Evolutionary conservation across 2,888 invertebrate species (phyloP).

Genomic region (Parascotia fuliginaria): DNA sequence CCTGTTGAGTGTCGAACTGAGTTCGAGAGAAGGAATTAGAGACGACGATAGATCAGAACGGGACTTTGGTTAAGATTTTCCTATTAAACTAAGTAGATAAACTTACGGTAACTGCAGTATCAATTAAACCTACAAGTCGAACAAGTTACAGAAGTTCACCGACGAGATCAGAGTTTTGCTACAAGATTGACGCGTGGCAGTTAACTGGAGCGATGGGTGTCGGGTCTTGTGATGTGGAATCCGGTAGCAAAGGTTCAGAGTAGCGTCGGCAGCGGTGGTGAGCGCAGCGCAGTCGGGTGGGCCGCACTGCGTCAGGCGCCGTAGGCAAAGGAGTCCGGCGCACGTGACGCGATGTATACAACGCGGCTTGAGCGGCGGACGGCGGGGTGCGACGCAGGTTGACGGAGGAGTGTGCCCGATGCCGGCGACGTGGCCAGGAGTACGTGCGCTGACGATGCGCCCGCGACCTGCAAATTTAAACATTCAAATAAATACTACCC

Average conservation of each 20-base stretch:
- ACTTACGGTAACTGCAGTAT: conserved; percentile 82
- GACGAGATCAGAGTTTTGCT: conserved; percentile 46
- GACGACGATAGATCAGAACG: conserved; percentile 63
- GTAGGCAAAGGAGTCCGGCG: conserved; percentile 4
- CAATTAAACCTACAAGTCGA: conserved; percentile 67
- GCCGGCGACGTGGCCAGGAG: conserved; percentile 36
- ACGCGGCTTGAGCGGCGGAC: conserved; percentile 15
- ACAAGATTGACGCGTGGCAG: conserved; percentile 26
- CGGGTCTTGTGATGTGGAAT: conserved; percentile 24
- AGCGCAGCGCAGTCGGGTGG: conserved; percentile 40
- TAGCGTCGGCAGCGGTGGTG: conserved; percentile 39
- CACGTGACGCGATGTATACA: conserved; percentile 22
- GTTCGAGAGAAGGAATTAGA: conserved; percentile 64
- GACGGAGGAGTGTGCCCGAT: conserved; percentile 21
- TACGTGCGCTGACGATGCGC: conserved; percentile 40
- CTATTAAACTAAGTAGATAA: conserved; percentile 79
- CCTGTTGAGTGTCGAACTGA: conserved; percentile 67
- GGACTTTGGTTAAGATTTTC: conserved; percentile 81
- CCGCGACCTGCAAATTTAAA: conserved; percentile 64
- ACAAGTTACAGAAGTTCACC: conserved; percentile 46
- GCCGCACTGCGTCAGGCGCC: conserved; percentile 18
- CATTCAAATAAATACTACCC: too few relatives aligned
- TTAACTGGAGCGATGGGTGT: conserved; percentile 29
- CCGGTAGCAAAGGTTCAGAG: conserved; percentile 31
- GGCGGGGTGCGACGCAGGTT: conserved; percentile 15